A percentile compares a stretch with the other conserved stretches of the same genome.
Conservation (phyloP, 2,888 invertebrate species). For the Hypena proboscidalis region DNA sequence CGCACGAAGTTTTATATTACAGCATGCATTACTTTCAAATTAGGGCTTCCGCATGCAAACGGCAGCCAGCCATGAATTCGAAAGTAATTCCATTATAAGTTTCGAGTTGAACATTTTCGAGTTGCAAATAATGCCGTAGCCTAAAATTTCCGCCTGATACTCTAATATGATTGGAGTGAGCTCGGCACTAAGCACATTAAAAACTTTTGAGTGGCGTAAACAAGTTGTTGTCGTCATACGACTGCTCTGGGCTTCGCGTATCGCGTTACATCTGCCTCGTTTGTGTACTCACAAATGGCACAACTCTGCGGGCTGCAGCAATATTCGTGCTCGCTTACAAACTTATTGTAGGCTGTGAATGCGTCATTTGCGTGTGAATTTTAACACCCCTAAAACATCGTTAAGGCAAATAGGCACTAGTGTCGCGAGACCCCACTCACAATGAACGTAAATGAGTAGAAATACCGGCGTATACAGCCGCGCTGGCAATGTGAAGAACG, state of each 20-base stretch:
- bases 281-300: constrained; percentile 3
- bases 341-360: constrained; percentile 31
- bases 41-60: constrained; percentile 55
- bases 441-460: constrained; percentile 23
- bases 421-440: constrained; percentile 5
- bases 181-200: constrained; percentile 60
- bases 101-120: constrained; percentile 64
- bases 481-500: constrained; percentile 24
- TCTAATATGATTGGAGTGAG: constrained; percentile 71
- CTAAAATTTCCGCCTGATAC: constrained; percentile 65
- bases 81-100: constrained; percentile 81
- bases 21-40: constrained; percentile 53
- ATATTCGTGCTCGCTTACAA: constrained; percentile 24
- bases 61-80: constrained; percentile 64
- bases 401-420: constrained; percentile 17
- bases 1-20: constrained; percentile 38
- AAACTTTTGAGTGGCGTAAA: constrained; percentile 71
- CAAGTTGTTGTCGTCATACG: constrained; percentile 43
- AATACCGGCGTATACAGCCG: constrained; percentile 23
- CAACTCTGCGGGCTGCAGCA: constrained; percentile 19
- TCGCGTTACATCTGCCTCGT: constrained; percentile 6
- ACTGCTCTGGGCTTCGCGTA: constrained; percentile 4
- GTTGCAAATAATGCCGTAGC: constrained; percentile 66
- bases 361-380: constrained; percentile 35
- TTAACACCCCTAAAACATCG: constrained; percentile 29